A percentile compares a stretch with the other conserved stretches of the same genome.
phyloP scores from a whole-genome alignment of 2,113 vertebrate species.

The Electrona antarctica region DNA sequence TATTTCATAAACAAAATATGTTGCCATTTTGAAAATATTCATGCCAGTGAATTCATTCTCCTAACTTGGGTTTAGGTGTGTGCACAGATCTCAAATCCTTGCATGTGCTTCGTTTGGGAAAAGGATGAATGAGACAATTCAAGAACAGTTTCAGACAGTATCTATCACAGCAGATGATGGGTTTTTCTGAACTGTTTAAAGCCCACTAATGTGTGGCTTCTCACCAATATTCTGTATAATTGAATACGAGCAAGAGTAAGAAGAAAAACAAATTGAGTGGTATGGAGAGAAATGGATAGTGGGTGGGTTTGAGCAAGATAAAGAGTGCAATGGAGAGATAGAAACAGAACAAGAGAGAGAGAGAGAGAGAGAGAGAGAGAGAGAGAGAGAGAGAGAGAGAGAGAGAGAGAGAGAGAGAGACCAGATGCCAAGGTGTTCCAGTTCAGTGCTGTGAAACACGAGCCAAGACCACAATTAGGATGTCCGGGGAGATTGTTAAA shows the following conservation, averaged over 20 bases:
- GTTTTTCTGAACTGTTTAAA: conserved; percentile 5
- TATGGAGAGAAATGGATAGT: neutral
- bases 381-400: conserved; percentile 11
- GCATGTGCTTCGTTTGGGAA: too few relatives aligned
- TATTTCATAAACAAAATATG: neutral
- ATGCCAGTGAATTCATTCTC: neutral
- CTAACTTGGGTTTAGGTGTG: neutral
- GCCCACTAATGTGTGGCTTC: neutral
- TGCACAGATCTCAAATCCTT: too few relatives aligned
- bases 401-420: conserved; percentile 25
- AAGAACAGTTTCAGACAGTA: too few relatives aligned
- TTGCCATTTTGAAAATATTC: neutral
- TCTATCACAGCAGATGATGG: conserved; percentile 21
- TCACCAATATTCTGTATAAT: conserved; percentile 5
- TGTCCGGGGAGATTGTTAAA: conserved; percentile 59
- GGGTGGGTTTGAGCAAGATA: neutral
- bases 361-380: conserved; percentile 16
- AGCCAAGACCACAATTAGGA: conserved; percentile 60
- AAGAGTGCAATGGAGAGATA: neutral
- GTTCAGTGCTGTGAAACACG: conserved; percentile 57
- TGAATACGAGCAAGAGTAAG: conserved; percentile 1
- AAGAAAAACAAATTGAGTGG: neutral
- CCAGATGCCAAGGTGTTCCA: conserved; percentile 60
- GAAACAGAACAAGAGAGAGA: too few relatives aligned
- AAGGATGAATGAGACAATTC: too few relatives aligned